Base-by-base conservation (phyloP, 2,113 vertebrate species). In the Cebus imitator region DNA sequence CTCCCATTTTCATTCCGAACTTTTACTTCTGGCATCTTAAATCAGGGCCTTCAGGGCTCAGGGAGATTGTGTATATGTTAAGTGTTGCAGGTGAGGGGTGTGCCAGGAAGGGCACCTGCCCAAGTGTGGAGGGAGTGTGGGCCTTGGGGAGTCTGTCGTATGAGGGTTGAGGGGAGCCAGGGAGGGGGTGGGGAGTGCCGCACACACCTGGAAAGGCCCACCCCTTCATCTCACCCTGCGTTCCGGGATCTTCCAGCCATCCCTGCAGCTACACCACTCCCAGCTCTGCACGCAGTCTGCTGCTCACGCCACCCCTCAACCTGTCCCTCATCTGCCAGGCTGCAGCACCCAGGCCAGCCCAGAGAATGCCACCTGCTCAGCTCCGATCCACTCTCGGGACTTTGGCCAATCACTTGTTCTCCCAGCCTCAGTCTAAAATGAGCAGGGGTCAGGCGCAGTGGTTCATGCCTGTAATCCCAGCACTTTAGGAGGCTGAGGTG, bases 301-400 rank as follows among this genome's bases (percentile, higher is more conserved):
- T 18, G 5, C 57, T 2, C 0, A 0, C 1, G 1, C 50, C 82
- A 13, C n/a, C 8, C n/a, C 40, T 48, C 70, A 9, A 43, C 57
- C 27, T 57, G 43, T 27, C 35, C 85, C 32, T 83, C 40, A 2
- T 27, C 52, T 43, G 27, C 80, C 97, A 97, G 92, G 89, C 55
- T 96, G 50, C 96, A 70, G 0, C 96, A 96, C 94, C 75, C 78
- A 92, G 84, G 0, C 3, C 66, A 3, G 10, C 93, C 95, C 27
- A 1, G 85, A 12, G 48, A 8, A 5, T 40, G 68, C 52, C 21
- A 13, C 76, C 11, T 9, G 78, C 96, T 97, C 91, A 57, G 81
- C 95, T 0, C n/a, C 0, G 68, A 37, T 68, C 83, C 16, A 11
- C 61, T 18, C n/a, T 1, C 0, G 0, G 32, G 64, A 40, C 37